These are phyloP conservation scores for Candidula unifasciata DNA, from an alignment of 2,888 invertebrate species.

Conservation along the genomic window DNA sequence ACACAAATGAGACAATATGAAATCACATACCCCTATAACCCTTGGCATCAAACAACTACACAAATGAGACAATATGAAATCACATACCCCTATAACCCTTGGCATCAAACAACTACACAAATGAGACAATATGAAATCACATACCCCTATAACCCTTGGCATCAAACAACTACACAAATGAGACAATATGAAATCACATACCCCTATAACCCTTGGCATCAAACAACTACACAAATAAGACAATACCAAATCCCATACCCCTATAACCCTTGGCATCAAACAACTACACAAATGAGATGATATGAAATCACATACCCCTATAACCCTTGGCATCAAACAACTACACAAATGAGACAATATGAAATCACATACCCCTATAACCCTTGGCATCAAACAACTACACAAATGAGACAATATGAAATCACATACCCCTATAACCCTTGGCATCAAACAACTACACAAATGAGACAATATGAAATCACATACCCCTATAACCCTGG, in stretches of 20 bases:
- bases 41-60: constrained; percentile 95
- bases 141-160: constrained; percentile 94
- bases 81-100: no score
- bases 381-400: no score
- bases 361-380: neutral
- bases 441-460: no score
- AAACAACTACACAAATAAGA: neutral
- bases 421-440: no score
- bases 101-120: no score
- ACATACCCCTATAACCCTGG: constrained; percentile 89
- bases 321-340: neutral
- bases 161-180: constrained; percentile 88
- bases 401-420: no score
- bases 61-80: no score
- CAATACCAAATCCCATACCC: neutral
- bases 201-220: neutral
- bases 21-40: constrained; percentile 86
- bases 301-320: neutral
- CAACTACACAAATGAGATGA: neutral
- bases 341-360: no score
- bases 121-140: neutral
- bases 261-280: neutral
- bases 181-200: neutral
- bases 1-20: neutral
- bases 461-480: neutral